A percentile compares a stretch with the other conserved stretches of the same genome.
phyloP scores from a whole-genome alignment of 2,797 vertebrate genomes.

The Fistularia commersonii region DNA sequence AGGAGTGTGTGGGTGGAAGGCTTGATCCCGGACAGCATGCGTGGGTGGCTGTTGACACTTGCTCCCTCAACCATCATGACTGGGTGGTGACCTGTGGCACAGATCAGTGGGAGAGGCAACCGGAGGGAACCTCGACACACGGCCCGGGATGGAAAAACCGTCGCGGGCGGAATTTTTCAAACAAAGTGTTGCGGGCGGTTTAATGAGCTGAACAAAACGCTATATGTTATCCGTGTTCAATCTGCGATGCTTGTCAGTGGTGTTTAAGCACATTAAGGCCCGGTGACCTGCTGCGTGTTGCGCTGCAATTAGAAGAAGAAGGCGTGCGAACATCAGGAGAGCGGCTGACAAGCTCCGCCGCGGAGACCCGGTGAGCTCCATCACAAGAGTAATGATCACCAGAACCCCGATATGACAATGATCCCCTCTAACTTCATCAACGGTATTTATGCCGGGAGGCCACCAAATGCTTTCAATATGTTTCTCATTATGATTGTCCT shows the following conservation, averaged over 20 bases:
- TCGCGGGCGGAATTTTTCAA: too few relatives aligned
- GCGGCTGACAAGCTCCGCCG: conserved; percentile 36
- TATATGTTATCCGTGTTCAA: conserved; percentile 7
- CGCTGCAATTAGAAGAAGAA: conserved; percentile 11
- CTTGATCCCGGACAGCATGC: conserved; percentile 35
- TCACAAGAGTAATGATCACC: conserved; percentile 65
- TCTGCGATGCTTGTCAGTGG: conserved; percentile 9
- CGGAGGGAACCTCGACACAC: too few relatives aligned
- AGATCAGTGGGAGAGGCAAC: too few relatives aligned
- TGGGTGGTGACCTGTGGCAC: conserved; percentile 56
- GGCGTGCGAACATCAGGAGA: conserved; percentile 49
- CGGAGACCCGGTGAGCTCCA: conserved; percentile 44
- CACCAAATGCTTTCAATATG: conserved; percentile 65
- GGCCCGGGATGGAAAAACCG: too few relatives aligned
- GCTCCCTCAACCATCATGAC: conserved; percentile 48
- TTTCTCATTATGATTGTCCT: conserved; percentile 46
- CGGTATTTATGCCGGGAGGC: conserved; percentile 58
- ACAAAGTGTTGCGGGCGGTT: too few relatives aligned
- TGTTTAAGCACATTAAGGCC: conserved; percentile 12
- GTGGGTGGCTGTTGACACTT: conserved; percentile 67
- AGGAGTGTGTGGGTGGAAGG: conserved; percentile 52
- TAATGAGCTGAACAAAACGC: too few relatives aligned
- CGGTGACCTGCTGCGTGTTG: conserved; percentile 17
- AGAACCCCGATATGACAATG: conserved; percentile 63
- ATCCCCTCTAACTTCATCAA: conserved; percentile 73